phyloP scores from a whole-genome alignment of 2,888 invertebrate genomes.

The Keiferia lycopersicella region DNA sequence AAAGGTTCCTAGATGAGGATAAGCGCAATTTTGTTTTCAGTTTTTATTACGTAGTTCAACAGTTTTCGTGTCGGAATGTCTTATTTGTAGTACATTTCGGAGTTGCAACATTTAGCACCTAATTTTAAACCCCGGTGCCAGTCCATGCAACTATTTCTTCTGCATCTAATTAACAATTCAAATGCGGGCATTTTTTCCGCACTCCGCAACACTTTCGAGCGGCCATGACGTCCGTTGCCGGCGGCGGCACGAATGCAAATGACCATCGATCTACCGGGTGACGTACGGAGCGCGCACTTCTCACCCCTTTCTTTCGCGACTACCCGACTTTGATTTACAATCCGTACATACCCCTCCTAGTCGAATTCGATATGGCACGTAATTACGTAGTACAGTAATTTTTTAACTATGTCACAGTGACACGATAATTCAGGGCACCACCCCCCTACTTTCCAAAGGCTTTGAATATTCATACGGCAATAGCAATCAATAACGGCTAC shows the following conservation, averaged over 20 bases:
- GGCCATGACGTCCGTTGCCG: conserved; percentile 72
- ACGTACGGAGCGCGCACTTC: conserved; percentile 74
- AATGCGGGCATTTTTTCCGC: conserved; percentile 71
- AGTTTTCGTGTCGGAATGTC: conserved; percentile 30
- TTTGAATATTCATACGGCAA: conserved; percentile 80
- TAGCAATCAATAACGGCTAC: conserved; percentile 78
- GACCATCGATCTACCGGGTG: conserved; percentile 74
- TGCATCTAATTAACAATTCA: conserved; percentile 74
- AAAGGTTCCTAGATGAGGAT: conserved; percentile 11
- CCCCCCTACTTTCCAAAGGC: conserved; percentile 74
- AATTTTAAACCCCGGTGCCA: conserved; percentile 62
- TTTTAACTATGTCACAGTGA: conserved; percentile 77
- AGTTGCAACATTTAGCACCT: conserved; percentile 61
- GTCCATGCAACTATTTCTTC: conserved; percentile 76
- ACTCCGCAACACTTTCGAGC: conserved; percentile 75
- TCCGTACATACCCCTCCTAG: conserved; percentile 69
- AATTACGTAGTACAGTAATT: conserved; percentile 60
- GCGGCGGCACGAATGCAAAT: conserved; percentile 75
- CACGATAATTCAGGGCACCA: conserved; percentile 78
- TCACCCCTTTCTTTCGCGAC: conserved; percentile 78
- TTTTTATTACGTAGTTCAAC: conserved; percentile 17
- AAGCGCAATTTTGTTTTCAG: conserved; percentile 15
- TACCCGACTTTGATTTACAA: conserved; percentile 79
- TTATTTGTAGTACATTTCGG: conserved; percentile 57
- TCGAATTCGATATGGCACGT: conserved; percentile 63